phyloP scores from a whole-genome alignment of 2,797 vertebrate species.

The Catostomus latipinnis region DNA sequence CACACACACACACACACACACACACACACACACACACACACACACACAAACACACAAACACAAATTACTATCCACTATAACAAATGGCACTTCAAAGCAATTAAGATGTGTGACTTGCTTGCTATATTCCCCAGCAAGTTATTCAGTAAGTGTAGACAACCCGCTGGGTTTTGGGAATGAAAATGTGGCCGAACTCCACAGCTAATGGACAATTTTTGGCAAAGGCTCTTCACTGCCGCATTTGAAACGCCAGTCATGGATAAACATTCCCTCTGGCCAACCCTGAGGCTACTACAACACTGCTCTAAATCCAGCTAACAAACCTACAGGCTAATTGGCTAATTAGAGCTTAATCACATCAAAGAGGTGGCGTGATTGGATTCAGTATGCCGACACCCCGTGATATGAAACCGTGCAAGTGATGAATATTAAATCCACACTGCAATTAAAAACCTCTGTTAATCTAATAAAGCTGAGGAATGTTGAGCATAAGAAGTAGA shows the following conservation, averaged over 20 bases:
- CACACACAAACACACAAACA: not conserved
- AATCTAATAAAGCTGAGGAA: not conserved
- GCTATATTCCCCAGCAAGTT: slow-evolving; percentile 4
- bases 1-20: slow-evolving; percentile 44
- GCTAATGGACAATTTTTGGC: slow-evolving; percentile 44
- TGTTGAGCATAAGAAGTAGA: slow-evolving; percentile 3
- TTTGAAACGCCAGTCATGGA: slow-evolving; percentile 45
- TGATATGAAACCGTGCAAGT: slow-evolving; percentile 34
- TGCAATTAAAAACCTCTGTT: slow-evolving; percentile 36
- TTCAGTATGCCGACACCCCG: slow-evolving; percentile 40
- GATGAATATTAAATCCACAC: slow-evolving; percentile 50
- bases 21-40: slow-evolving; percentile 34
- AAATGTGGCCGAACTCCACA: slow-evolving; percentile 35
- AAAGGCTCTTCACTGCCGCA: slow-evolving; percentile 32
- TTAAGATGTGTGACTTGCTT: slow-evolving; percentile 29
- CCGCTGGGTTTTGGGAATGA: slow-evolving; percentile 37
- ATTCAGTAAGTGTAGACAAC: slow-evolving; percentile 37
- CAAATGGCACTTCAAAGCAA: slow-evolving; percentile 5
- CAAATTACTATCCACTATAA: slow-evolving; percentile 27
- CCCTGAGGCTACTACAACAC: slow-evolving; percentile 40
- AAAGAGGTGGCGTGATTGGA: slow-evolving; percentile 55
- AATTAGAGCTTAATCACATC: slow-evolving; percentile 61
- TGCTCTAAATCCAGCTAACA: slow-evolving; percentile 55
- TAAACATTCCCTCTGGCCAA: slow-evolving; percentile 53
- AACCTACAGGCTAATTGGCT: slow-evolving; percentile 56